A percentile compares a stretch with the other conserved stretches of the same genome.
phyloP scores from a whole-genome alignment of 2,888 invertebrate genomes.

The Patella depressa region DNA sequence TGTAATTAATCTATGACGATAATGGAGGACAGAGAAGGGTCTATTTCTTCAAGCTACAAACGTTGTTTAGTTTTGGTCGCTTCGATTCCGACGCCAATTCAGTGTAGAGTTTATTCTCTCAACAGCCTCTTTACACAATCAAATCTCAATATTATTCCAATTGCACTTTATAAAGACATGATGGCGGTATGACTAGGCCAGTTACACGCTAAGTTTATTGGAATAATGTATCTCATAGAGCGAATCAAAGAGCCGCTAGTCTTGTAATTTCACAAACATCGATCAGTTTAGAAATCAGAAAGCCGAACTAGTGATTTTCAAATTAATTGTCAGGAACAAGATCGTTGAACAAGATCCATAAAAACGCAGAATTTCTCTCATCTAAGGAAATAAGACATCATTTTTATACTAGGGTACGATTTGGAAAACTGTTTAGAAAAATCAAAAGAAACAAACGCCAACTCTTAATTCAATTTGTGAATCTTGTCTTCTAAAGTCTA shows the following conservation, averaged over 20 bases:
- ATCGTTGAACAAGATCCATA: not conserved
- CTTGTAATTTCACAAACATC: constrained; percentile 4
- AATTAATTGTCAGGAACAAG: constrained; percentile 11
- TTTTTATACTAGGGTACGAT: too few relatives aligned
- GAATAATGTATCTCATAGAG: not conserved
- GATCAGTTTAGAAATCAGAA: constrained; percentile 4
- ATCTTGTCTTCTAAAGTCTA: too few relatives aligned
- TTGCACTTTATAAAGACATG: constrained; percentile 6
- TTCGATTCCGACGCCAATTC: not conserved
- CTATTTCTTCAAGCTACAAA: constrained; percentile 9
- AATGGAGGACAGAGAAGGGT: not conserved
- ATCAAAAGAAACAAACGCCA: too few relatives aligned
- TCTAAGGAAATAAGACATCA: too few relatives aligned
- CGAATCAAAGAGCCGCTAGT: constrained; percentile 4
- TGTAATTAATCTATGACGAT: not conserved
- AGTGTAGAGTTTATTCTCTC: not conserved
- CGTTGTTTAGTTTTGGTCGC: constrained; percentile 4
- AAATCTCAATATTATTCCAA: constrained; percentile 7
- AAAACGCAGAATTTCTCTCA: too few relatives aligned
- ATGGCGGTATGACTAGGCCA: not conserved
- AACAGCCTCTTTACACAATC: constrained; percentile 7
- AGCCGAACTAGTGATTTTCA: constrained; percentile 3
- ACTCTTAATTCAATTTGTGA: too few relatives aligned
- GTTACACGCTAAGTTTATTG: not conserved
- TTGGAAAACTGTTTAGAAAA: too few relatives aligned